These are phyloP conservation scores for Cydia amplana DNA, from an alignment of 1,140 invertebrate species.

Conservation along the genomic window DNA sequence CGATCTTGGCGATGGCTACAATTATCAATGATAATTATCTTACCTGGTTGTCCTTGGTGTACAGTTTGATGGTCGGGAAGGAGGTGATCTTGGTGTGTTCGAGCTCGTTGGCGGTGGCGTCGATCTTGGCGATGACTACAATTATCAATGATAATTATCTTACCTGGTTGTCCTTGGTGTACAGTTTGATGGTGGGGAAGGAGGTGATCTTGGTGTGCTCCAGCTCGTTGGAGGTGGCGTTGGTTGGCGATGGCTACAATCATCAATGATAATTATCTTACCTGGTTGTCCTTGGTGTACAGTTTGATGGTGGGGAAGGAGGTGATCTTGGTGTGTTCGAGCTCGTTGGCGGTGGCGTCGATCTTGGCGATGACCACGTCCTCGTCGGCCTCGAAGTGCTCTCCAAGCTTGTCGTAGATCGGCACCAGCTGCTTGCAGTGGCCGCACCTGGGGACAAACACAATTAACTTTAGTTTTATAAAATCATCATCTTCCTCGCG, in stretches of 20 bases:
- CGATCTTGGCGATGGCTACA: no score
- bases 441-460: conserved; percentile 81
- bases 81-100: conserved; percentile 96
- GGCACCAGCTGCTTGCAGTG: conserved; percentile 98
- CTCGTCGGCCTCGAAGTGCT: conserved; percentile 91
- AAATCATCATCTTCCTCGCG: no score
- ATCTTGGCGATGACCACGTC: conserved; percentile 98
- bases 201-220: no score
- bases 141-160: no score
- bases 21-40: no score
- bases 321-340: conserved; percentile 96
- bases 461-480: background rate
- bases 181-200: no score
- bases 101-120: conserved; percentile 97
- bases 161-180: no score
- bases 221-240: no score
- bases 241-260: no score
- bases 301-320: conserved; percentile 98
- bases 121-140: conserved; percentile 99
- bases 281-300: conserved; percentile 96
- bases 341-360: conserved; percentile 98
- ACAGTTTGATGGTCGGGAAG: conserved; percentile 98
- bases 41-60: conserved; percentile 96
- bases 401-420: conserved; percentile 91
- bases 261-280: no score